Evolutionary conservation across 2,797 vertebrate genomes (phyloP).

Genomic region (Oreonectes daqikongensis): DNA sequence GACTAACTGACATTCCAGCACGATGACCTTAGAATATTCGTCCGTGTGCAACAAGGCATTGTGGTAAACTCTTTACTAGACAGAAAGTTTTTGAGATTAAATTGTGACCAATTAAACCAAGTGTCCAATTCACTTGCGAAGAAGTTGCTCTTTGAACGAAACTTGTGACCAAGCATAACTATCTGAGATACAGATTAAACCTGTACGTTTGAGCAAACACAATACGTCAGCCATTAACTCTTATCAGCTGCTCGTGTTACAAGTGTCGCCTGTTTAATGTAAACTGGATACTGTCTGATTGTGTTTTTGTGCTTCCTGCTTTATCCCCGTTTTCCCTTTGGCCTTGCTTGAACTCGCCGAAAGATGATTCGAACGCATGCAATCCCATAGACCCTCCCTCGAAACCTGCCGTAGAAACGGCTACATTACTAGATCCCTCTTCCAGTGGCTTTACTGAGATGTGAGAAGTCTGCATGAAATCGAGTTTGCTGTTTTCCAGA

Average conservation of each 20-base stretch:
- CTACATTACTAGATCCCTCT: not conserved
- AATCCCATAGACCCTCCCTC: conserved; percentile 11
- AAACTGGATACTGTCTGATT: conserved; percentile 1
- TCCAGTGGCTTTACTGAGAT: conserved; percentile 8
- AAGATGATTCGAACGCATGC: conserved; percentile 22
- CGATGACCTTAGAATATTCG: not conserved
- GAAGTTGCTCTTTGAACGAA: conserved; percentile 10
- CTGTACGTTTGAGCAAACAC: not conserved
- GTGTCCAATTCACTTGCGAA: not conserved
- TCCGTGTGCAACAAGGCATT: not conserved
- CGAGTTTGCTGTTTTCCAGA: conserved; percentile 23
- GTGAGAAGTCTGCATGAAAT: conserved; percentile 19
- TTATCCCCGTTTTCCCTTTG: conserved; percentile 10
- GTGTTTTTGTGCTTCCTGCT: conserved; percentile 7
- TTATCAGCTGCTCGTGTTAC: conserved; percentile 4
- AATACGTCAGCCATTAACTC: not conserved
- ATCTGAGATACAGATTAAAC: conserved; percentile 16
- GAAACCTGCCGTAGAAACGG: not conserved
- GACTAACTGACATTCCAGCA: conserved; percentile 34
- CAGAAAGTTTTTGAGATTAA: not conserved
- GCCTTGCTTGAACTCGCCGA: conserved; percentile 25
- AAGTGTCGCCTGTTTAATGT: conserved; percentile 1
- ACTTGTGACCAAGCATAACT: not conserved
- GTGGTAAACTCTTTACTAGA: conserved; percentile 18
- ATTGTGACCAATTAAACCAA: too few species aligned